phyloP scores from a whole-genome alignment of 1,140 invertebrate species.

The Dendrolimus kikuchii region DNA sequence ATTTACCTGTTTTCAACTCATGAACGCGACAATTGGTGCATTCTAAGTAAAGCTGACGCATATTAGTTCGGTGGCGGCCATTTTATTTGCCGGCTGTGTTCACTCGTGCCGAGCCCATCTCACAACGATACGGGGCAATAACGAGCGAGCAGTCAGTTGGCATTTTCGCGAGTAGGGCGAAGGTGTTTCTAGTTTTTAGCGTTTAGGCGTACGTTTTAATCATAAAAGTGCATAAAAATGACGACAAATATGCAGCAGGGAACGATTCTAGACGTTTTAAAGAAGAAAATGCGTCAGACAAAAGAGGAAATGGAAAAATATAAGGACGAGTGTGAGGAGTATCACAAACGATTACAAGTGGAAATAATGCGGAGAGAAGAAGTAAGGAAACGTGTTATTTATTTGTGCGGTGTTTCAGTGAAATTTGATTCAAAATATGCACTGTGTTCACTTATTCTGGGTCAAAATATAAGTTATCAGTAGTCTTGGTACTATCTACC shows the following conservation, averaged over 20 bases:
- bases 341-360: constrained; percentile 90
- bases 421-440: constrained; percentile 31
- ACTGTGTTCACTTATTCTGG: constrained; percentile 32
- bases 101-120: constrained; percentile 67
- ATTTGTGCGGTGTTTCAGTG: constrained; percentile 51
- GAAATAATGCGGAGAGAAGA: constrained; percentile 94
- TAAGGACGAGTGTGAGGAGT: constrained; percentile 96
- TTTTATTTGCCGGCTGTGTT: constrained; percentile 70
- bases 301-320: constrained; percentile 98
- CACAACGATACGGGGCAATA: constrained; percentile 54
- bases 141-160: constrained; percentile 66
- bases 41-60: constrained; percentile 49
- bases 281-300: constrained; percentile 99
- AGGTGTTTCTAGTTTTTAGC: constrained; percentile 65
- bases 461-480: constrained; percentile 48
- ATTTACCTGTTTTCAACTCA: constrained; percentile 12
- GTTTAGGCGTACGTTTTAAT: constrained; percentile 59
- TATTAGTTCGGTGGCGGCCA: constrained; percentile 61
- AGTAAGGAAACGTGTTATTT: constrained; percentile 81
- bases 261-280: constrained; percentile 93
- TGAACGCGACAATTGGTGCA: constrained; percentile 26
- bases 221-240: constrained; percentile 77
- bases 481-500: constrained; percentile 55
- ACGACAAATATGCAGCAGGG: constrained; percentile 88
- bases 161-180: constrained; percentile 66